A percentile compares a stretch with the other conserved stretches of the same genome.
These are phyloP conservation scores for Siniperca knerii DNA, from an alignment of 2,113 vertebrate genomes.

Conservation along the genomic window DNA sequence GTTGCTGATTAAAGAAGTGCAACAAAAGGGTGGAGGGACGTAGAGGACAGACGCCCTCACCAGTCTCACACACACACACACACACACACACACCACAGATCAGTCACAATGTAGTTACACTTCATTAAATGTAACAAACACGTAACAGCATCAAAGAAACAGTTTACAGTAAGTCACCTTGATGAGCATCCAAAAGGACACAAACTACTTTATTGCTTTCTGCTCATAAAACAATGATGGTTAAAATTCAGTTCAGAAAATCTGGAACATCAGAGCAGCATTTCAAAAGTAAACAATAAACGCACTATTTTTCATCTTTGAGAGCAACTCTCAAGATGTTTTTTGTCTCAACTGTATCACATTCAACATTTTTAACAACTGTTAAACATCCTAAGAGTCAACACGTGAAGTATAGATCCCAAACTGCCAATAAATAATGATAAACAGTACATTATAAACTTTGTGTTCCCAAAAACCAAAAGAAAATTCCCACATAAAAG, in stretches of 20 bases:
- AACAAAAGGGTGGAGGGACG: conserved; percentile 69
- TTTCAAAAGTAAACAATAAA: conserved; percentile 63
- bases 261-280: conserved; percentile 40
- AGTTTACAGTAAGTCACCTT: conserved; percentile 6
- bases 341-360: conserved; percentile 40
- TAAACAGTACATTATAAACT: conserved; percentile 41
- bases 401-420: conserved; percentile 22
- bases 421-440: conserved; percentile 57
- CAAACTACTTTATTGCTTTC: conserved; percentile 74
- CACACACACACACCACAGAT: conserved; percentile 15
- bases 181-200: conserved; percentile 19
- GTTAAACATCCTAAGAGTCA: conserved; percentile 19
- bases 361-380: conserved; percentile 31
- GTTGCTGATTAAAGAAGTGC: conserved; percentile 84
- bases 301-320: conserved; percentile 43
- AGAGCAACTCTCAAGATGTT: conserved; percentile 58
- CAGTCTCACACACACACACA: conserved; percentile 1
- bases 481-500: conserved; percentile 29
- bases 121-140: conserved; percentile 29
- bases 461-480: conserved; percentile 21
- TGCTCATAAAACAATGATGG: conserved; percentile 44
- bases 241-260: conserved; percentile 33
- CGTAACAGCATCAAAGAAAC: conserved; percentile 46
- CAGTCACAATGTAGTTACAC: conserved; percentile 16
- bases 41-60: conserved; percentile 63